Conservation (phyloP, 2,113 vertebrate genomes). For the Arothron firmamentum region DNA sequence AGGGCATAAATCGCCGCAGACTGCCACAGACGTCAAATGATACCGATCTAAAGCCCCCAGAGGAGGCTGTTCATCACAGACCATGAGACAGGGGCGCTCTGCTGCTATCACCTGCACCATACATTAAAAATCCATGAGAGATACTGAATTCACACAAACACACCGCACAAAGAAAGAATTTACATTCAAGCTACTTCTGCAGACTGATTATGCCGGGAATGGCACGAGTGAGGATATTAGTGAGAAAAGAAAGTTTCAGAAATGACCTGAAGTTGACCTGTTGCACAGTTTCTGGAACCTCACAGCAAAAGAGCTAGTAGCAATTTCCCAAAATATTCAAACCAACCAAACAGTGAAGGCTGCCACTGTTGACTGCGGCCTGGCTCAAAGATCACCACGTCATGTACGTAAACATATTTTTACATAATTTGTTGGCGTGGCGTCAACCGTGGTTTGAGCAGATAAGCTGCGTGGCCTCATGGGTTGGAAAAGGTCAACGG, state of each 20-base stretch:
- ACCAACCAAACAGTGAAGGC: too few species aligned
- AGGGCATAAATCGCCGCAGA: constrained; percentile 44
- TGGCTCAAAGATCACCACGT: background rate
- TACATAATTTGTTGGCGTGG: constrained; percentile 9
- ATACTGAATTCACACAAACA: background rate
- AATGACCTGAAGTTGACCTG: background rate
- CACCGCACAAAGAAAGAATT: too few species aligned
- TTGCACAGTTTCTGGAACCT: too few species aligned
- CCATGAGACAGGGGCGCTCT: constrained; percentile 18
- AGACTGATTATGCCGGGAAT: background rate
- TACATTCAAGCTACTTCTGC: background rate
- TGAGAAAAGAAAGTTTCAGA: background rate
- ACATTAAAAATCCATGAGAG: background rate
- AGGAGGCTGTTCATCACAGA: constrained; percentile 20
- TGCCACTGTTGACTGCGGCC: too few species aligned
- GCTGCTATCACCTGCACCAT: background rate
- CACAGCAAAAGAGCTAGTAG: too few species aligned
- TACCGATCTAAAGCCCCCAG: constrained; percentile 38
- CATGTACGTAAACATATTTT: constrained; percentile 9
- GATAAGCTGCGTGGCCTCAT: constrained; percentile 7
- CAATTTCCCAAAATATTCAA: too few species aligned
- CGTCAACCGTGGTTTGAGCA: constrained; percentile 12
- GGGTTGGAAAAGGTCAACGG: constrained; percentile 12
- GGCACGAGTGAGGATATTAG: constrained; percentile 2
- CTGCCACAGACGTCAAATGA: constrained; percentile 37